A percentile compares a stretch with the other conserved stretches of the same genome.
Evolutionary conservation across 2,888 invertebrate species (phyloP).

Genomic region (Aspidiotus rigidus): DNA sequence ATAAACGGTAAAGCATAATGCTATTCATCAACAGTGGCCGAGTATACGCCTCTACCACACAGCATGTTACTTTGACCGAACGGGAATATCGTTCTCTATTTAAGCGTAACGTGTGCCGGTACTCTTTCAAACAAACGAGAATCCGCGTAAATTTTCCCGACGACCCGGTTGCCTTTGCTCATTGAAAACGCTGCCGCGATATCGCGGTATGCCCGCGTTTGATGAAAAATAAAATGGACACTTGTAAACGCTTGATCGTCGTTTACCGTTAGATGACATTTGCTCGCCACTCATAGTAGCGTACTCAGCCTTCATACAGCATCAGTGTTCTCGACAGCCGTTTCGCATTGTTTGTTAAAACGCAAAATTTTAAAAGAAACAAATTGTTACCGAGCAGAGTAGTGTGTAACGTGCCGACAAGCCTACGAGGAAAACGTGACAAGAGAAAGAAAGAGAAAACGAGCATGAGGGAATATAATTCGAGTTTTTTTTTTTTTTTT

Average conservation of each 20-base stretch:
- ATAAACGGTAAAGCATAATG: constrained; percentile 28
- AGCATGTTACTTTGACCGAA: constrained; percentile 22
- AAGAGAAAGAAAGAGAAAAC: too few relatives aligned
- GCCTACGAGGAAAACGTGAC: not conserved
- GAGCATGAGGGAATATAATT: too few relatives aligned
- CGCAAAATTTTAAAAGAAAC: not conserved
- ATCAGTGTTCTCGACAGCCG: constrained; percentile 17
- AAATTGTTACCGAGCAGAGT: not conserved
- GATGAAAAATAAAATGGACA: constrained; percentile 19
- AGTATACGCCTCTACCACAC: constrained; percentile 23
- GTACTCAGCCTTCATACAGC: not conserved
- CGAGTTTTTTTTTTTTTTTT: too few relatives aligned
- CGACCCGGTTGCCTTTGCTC: constrained; percentile 12
- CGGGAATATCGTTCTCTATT: constrained; percentile 8
- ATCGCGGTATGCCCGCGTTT: not conserved
- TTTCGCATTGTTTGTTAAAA: not conserved
- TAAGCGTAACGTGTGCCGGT: constrained; percentile 18
- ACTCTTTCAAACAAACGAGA: constrained; percentile 10
- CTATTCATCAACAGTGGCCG: constrained; percentile 23
- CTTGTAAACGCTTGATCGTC: constrained; percentile 22
- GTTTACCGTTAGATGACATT: constrained; percentile 11
- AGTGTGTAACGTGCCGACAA: not conserved
- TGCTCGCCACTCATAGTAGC: not conserved
- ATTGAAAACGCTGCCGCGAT: not conserved
- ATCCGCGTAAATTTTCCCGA: not conserved